A percentile compares a stretch with the other conserved stretches of the same genome.
phyloP scores from a whole-genome alignment of 2,113 vertebrate genomes.

The Corvus cornix region DNA sequence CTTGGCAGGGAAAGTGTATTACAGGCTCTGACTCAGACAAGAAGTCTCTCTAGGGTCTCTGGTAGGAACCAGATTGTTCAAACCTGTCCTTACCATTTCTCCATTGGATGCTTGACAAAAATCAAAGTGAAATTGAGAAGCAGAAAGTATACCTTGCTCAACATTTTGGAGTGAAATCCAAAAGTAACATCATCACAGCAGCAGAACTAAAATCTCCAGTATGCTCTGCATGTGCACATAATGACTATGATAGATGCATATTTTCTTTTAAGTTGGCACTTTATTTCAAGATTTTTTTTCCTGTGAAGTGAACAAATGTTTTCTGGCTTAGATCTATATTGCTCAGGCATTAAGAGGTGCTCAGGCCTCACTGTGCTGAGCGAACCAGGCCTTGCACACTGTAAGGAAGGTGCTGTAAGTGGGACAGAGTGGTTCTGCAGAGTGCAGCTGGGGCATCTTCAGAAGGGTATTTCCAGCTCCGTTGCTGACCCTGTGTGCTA shows the following conservation, averaged over 20 bases:
- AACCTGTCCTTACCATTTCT: not conserved
- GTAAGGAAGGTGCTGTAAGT: not conserved
- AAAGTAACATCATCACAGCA: not conserved
- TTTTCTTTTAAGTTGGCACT: not conserved
- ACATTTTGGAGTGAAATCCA: not conserved
- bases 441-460: not conserved
- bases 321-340: not conserved
- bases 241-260: not conserved
- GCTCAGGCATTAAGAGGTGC: not conserved
- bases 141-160: not conserved
- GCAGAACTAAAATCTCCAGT: not conserved
- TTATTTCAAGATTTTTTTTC: not conserved
- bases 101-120: not conserved
- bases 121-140: not conserved
- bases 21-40: not conserved
- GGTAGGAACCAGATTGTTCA: not conserved
- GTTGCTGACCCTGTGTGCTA: not conserved
- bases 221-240: not conserved
- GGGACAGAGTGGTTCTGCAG: not conserved
- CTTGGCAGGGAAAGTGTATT: not conserved
- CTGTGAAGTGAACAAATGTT: not conserved
- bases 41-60: not conserved
- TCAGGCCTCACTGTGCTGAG: not conserved
- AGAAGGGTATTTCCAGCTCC: not conserved
- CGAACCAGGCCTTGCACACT: not conserved